Evolutionary conservation across 2,888 invertebrate genomes (phyloP).

Genomic region (Tanypteryx hageni): DNA sequence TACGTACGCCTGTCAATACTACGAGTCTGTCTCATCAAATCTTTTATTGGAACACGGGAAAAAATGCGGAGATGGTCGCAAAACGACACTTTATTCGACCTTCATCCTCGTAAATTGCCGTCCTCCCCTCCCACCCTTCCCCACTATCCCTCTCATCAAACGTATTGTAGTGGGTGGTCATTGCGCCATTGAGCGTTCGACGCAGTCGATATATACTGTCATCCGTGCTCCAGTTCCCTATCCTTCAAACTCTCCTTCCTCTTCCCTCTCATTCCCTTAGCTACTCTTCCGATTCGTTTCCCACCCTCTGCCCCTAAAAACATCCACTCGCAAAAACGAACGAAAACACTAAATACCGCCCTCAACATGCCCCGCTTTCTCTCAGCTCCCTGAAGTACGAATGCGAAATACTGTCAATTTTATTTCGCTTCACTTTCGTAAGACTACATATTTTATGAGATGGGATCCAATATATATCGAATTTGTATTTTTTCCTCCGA

Average conservation of each 20-base stretch:
- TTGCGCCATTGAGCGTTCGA: background rate
- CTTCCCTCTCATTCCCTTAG: background rate
- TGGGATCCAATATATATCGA: background rate
- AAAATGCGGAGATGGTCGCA: background rate
- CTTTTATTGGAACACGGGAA: background rate
- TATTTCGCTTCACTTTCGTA: background rate
- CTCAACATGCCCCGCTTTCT: too few species aligned
- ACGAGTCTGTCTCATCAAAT: background rate
- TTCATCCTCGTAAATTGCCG: background rate
- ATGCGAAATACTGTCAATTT: background rate
- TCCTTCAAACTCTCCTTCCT: background rate
- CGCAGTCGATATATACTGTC: background rate
- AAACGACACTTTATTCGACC: slow-evolving; percentile 13
- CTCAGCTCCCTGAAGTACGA: background rate
- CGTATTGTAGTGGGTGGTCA: background rate
- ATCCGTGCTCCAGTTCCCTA: background rate
- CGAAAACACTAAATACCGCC: too few species aligned
- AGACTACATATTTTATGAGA: background rate
- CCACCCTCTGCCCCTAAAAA: background rate
- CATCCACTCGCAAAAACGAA: too few species aligned
- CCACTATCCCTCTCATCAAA: background rate
- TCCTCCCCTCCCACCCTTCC: too few species aligned
- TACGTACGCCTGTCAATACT: slow-evolving; percentile 6
- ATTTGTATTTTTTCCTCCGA: background rate
- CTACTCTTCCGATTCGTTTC: background rate